Base-by-base conservation (phyloP, 2,888 invertebrate genomes). In the Agonopterix subpropinquella region DNA sequence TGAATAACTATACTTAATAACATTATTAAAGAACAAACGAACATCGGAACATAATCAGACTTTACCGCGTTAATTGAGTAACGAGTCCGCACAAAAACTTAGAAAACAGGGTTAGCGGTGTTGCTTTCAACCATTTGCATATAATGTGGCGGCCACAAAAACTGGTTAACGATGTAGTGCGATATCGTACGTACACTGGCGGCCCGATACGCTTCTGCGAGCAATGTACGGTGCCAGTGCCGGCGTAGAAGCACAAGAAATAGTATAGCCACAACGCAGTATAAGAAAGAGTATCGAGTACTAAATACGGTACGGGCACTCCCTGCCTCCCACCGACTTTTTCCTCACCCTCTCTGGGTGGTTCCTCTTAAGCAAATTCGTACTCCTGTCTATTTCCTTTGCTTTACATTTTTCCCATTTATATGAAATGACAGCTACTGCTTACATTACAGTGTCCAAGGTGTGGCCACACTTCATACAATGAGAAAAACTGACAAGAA, bases 81-180 rank as follows among this genome's bases (percentile, higher is more conserved):
- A 61, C 60, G 50, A 58, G 52, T 53, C 15, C 15, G 59, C 58
- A 11, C 11, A 72, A 73, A 73, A 73, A 73, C 52, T 51, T 56
- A 61, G 68, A 61, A 62, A 65, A 64, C 67, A 54, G 55, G 56
- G 58, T 49, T 53, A 53, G 59, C 67, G 74, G 73, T 77, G 77
- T 79, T 77, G 65, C 78, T 78, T 73, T 75, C 77, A 72, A 57
- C 52, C 58, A 77, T 78, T 73, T 76, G 75, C 80, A 77, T 80
- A 73, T 72, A 73, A 70, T 77, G 71, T 62, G 46, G 56, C 41
- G 18, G 41, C 46, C 41, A 53, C 59, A 75, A 73, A 74, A 75
- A 72, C 49, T 15, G 43, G 50, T 36, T 46, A 50, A 45, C 53
- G 53, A 50, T 49, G 47, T 41, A 18, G 42, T 49, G 50, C 48